Base-by-base conservation (phyloP, 64 coral and sea anemone genomes). In the Orbicella faveolata region DNA sequence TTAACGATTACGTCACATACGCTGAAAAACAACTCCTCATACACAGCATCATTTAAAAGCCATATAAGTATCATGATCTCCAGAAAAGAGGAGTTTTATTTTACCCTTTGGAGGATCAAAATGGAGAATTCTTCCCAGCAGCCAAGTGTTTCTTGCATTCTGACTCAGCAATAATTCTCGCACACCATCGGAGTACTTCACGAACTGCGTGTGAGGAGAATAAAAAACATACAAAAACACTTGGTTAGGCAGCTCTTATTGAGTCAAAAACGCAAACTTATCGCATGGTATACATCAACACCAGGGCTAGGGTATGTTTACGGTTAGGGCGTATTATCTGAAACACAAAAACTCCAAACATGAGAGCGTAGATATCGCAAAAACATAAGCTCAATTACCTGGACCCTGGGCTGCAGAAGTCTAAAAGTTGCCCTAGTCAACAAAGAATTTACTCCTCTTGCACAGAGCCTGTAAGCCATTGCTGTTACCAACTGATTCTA, bases 101-200 rank as follows among this genome's bases (percentile, higher is more conserved):
- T 26, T 85, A 85, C 82, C 82, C 41, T 85, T 85, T 26, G 82
- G 82, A 53, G 82, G 82, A 85, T 85, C 82, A 52, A 85, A 85
- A 85, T 85, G 67, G 20, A 85, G 63, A 66, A 85, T 72, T 73
- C 63, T 23, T 72, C 20, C 65, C 7, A 66, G 12, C 39, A 72
- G 37, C 82, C 63, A 85, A 9, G 82, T 53, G 18, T 41, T 85
- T 35, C 64, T 85, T 48, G 63, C 64, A 85, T 85, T 85, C 34
- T 85, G 82, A 85, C 39, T 85, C 82, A 85, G 61, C 65, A 85
- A 14, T 36, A 63, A 63, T 13, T 33, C 37, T 5, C 23, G 36
- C 19, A 37, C 44, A 52, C 36, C 39, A 33, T 12, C 14, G 19
- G 65, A 73, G 65, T 25, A 52, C 20, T 39, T 63, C 23, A 39